Evolutionary conservation across 2,113 vertebrate species (phyloP).

Genomic region (human): DNA sequence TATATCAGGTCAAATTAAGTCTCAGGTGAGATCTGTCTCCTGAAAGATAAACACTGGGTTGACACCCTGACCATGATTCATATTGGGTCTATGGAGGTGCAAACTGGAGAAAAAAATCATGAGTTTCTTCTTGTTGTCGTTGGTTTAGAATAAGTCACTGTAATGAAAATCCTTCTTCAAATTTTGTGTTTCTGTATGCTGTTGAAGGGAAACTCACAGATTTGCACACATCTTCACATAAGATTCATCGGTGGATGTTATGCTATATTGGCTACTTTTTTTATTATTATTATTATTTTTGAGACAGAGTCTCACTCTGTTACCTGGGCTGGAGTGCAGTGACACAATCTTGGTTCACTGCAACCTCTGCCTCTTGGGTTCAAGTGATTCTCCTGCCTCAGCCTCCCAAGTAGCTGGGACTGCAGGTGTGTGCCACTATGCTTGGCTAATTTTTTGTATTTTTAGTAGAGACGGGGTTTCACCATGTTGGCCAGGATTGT

Average conservation of each 20-base stretch:
- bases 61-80: too few species aligned
- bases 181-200: neutral
- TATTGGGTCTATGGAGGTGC: neutral
- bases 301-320: too few species aligned
- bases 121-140: too few species aligned
- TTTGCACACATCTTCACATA: neutral
- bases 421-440: too few species aligned
- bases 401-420: too few species aligned
- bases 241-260: neutral
- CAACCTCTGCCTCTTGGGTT: too few species aligned
- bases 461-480: too few species aligned
- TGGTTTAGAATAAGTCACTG: neutral
- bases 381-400: too few species aligned
- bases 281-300: neutral
- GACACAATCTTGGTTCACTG: too few species aligned
- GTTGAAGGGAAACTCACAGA: neutral
- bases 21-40: neutral
- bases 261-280: neutral
- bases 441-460: too few species aligned
- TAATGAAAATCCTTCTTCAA: neutral
- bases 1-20: neutral
- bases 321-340: too few species aligned
- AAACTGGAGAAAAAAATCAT: neutral
- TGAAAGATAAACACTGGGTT: neutral
- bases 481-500: too few species aligned